These are phyloP conservation scores for Thomomys bottae DNA, from an alignment of 2,113 vertebrate species.

Conservation along the genomic window DNA sequence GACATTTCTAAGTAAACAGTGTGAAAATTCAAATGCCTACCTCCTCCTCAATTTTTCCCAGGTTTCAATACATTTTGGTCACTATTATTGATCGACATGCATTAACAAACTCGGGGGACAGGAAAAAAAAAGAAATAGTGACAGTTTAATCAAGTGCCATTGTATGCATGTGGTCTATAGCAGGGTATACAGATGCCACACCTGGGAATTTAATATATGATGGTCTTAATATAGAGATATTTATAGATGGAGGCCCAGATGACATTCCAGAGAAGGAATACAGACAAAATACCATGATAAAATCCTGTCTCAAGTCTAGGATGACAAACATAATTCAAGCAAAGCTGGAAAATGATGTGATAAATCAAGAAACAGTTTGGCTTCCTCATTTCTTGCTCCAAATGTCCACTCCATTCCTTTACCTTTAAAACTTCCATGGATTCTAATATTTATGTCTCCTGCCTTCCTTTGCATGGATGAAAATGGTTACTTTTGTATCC, in stretches of 20 bases:
- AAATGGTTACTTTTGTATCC: background rate
- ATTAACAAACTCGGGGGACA: background rate
- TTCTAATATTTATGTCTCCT: background rate
- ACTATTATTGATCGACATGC: background rate
- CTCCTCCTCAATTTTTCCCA: background rate
- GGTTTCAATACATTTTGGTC: background rate
- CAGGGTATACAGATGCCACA: background rate
- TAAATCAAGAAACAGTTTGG: background rate
- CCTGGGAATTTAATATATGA: background rate
- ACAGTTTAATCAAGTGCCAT: background rate
- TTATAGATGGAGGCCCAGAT: background rate
- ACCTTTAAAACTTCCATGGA: background rate
- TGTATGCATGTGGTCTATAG: background rate
- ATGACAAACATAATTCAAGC: background rate
- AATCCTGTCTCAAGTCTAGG: fast-evolving
- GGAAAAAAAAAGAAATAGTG: background rate
- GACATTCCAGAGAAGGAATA: background rate
- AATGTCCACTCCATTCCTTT: too few species aligned
- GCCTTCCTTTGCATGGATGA: background rate
- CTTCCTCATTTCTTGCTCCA: background rate
- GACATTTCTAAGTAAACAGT: background rate
- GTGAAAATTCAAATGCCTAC: background rate
- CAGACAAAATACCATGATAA: background rate
- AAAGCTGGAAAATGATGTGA: background rate
- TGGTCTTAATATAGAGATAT: background rate